phyloP scores from a whole-genome alignment of 2,888 invertebrate genomes.

The Heliothis peltigera region DNA sequence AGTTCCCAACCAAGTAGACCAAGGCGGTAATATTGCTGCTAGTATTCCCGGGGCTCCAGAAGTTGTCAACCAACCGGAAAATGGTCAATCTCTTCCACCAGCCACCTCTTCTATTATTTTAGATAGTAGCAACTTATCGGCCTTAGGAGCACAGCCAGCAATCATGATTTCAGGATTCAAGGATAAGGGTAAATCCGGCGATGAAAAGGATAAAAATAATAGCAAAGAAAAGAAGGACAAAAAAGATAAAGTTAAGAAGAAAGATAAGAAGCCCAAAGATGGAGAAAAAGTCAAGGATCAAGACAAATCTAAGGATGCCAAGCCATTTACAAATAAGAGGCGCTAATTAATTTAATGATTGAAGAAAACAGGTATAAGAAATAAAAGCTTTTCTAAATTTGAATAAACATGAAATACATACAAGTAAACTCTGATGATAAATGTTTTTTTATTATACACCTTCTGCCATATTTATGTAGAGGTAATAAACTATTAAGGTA shows the following conservation, averaged over 20 bases:
- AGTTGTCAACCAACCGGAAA: constrained; percentile 10
- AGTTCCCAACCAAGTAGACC: constrained; percentile 12
- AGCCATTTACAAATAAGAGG: constrained; percentile 27
- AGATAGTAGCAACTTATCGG: constrained; percentile 26
- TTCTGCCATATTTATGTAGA: too few species aligned
- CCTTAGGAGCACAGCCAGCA: constrained; percentile 45
- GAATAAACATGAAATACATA: too few species aligned
- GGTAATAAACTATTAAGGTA: too few species aligned
- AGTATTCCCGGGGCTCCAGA: constrained; percentile 14
- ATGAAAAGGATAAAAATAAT: constrained; percentile 16
- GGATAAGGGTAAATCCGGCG: constrained; percentile 13
- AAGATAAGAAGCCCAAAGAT: constrained; percentile 15
- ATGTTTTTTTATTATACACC: too few species aligned
- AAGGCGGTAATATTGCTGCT: constrained; percentile 2
- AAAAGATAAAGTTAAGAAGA: constrained; percentile 10
- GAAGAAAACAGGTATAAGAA: too few species aligned
- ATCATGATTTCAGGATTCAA: constrained; percentile 53
- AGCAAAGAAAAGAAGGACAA: constrained; percentile 14
- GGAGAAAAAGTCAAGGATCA: constrained; percentile 2
- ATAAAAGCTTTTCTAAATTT: too few species aligned
- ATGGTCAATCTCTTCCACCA: constrained; percentile 3
- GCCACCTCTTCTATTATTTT: constrained; percentile 15
- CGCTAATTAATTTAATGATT: not conserved
- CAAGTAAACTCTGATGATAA: too few species aligned
- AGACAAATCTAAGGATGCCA: not conserved